Evolutionary conservation across 1,140 invertebrate species (phyloP), one percentile per base, ranked within the genome.

Genomic region (Matsumurasca onukii): DNA sequence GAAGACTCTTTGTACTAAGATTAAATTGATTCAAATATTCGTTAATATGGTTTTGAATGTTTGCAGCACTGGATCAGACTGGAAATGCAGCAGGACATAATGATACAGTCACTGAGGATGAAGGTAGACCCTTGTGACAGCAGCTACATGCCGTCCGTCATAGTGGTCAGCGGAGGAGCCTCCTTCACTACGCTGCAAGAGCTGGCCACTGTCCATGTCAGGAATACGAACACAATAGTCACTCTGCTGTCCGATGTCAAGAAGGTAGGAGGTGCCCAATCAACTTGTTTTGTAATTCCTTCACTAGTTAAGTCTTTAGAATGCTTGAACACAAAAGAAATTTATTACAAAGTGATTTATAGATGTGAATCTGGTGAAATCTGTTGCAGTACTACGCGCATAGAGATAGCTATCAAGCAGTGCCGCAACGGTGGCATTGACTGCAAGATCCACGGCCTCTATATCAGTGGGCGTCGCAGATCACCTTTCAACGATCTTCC

Each of bases 371-470:
- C n/a, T n/a, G n/a, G n/a, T n/a, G n/a, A n/a, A n/a, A n/a, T 62
- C 20, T 68, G 57, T 78, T 81, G 34, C 82, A 91, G 81, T 94
- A 91, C 78, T 94, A 93, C 76, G 86, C 93, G 89, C 73, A 88
- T 98, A 64, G 95, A 98, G 80, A 92, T 98, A 45, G 85, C 88
- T 29, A 92, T 98, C 49, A 91, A 92, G 65, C 92, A 97, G 76
- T 98, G 94, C 76, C 86, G 92, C 45, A 97, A 93, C 78, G 91
- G 91, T 48, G 95, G 95, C 13, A 96, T 97, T 45, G 94, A 98
- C 78, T 97, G 95, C 77, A 91, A 94, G 75, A 87, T 98, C 17
- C 94, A 96, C 73, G 89, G 89, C 2, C 79, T 98, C 0, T 86
- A 88, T 63, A 88, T 98, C 1, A 83, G 91, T 9, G 94, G 94